Evolutionary conservation across 1,140 invertebrate species (phyloP).

Genomic region (Mamestra configurata): DNA sequence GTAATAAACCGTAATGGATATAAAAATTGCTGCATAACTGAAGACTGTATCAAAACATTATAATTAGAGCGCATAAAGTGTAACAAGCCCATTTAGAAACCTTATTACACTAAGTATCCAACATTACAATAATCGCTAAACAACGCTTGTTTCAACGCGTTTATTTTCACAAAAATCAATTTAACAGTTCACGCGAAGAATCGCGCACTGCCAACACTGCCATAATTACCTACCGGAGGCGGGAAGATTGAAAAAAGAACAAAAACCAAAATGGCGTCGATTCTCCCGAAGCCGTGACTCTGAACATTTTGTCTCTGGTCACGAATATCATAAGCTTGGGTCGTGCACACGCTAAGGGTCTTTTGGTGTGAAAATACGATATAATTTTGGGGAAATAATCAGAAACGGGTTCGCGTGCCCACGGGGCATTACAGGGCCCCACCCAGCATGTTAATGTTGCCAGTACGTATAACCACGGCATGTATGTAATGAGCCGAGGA

Average conservation of each 20-base stretch:
- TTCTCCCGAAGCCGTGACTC: conserved; percentile 60
- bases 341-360: conserved; percentile 67
- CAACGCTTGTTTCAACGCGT: not conserved
- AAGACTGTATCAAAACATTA: not conserved
- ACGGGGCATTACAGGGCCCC: conserved; percentile 81
- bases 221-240: conserved; percentile 48
- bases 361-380: conserved; percentile 86
- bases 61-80: conserved; percentile 15
- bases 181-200: conserved; percentile 48
- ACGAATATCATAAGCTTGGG: conserved; percentile 71
- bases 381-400: conserved; percentile 87
- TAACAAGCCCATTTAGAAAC: conserved; percentile 18
- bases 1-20: not conserved
- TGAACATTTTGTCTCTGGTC: conserved; percentile 71
- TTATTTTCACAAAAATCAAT: conserved; percentile 45
- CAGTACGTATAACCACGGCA: conserved; percentile 76
- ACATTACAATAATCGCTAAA: conserved; percentile 8
- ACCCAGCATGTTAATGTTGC: conserved; percentile 85
- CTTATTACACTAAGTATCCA: conserved; percentile 30
- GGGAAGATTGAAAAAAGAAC: conserved; percentile 51
- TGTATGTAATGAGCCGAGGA: conserved; percentile 85
- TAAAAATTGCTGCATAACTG: not conserved
- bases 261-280: conserved; percentile 56
- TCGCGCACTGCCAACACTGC: conserved; percentile 15
- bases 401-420: conserved; percentile 85